Base-by-base conservation (phyloP, 2,888 invertebrate genomes). In the Scelioninae gen. 2 region DNA sequence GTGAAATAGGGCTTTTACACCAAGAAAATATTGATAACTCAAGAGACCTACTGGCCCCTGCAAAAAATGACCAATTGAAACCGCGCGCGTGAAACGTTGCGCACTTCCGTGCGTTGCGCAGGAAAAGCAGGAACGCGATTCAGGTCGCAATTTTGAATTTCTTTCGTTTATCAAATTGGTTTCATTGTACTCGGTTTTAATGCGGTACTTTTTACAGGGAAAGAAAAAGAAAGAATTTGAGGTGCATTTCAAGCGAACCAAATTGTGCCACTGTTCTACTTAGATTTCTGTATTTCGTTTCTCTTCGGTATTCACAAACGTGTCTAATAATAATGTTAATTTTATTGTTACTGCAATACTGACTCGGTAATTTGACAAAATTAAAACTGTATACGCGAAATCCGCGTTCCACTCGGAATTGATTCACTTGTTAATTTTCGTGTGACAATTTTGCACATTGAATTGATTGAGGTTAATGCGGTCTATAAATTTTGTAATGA, bases 231-330 rank as follows among this genome's bases (percentile, higher is more conserved):
- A 61, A 57, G 64, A 64, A 71, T 58, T 58, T 64, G 25, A 50
- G 45, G 70, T 71, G 70, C 70, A 57, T 57, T 71, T 71, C 64
- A 71, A 71, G 70, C 70, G 70, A 71, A 63, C 57, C 70, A 70
- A 71, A 71, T 71, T 71, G 71, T 71, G 71, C 64, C 71, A 71
- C 64, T 65, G 71, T 64, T 58, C 64, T 71, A 71, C 71, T 63
- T 58, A 57, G 53, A 45, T 46, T 61, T 61, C 28, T 22, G 45
- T 50, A 15, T 35, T 57, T 57, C 22, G 4, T 31, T 19, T 31
- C 9, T 35, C 58, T 58, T 45, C 28, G 0, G 11, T 33, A 52
- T 35, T 25, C 9, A 15, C n/a, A 15, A 16, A 37, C 22, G 25
- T 61, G 28, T 39, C n/a, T n/a, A n/a, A n/a, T n/a, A n/a, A n/a